These are phyloP conservation scores for Oryzias celebensis DNA, from an alignment of 2,113 vertebrate species.

Conservation along the genomic window DNA sequence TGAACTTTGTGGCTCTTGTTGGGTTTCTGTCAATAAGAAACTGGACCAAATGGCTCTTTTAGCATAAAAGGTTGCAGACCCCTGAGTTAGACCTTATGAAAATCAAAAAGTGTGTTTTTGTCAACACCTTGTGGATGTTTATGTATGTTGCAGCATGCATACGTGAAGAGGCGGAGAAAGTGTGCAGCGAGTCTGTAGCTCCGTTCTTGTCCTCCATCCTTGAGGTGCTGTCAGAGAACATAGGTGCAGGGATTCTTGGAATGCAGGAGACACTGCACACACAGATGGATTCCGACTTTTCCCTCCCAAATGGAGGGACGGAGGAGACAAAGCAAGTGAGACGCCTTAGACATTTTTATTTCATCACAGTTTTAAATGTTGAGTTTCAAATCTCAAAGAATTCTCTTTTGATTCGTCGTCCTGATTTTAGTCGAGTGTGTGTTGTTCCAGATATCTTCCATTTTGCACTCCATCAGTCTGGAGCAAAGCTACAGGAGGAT, in stretches of 20 bases:
- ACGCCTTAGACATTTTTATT: neutral
- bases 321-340: slow-evolving; percentile 80
- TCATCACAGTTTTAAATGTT: too few species aligned
- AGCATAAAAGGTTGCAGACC: too few species aligned
- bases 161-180: slow-evolving; percentile 77
- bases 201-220: slow-evolving; percentile 87
- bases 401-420: neutral
- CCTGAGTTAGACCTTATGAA: too few species aligned
- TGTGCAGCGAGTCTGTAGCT: slow-evolving; percentile 79
- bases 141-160: slow-evolving; percentile 73
- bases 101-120: too few species aligned
- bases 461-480: slow-evolving; percentile 40
- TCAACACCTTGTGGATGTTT: neutral
- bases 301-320: slow-evolving; percentile 69
- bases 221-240: slow-evolving; percentile 85
- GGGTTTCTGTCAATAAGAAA: too few species aligned
- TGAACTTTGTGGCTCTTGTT: too few species aligned
- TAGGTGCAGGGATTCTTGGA: slow-evolving; percentile 83
- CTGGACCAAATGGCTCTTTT: too few species aligned
- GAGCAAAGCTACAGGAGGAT: slow-evolving; percentile 46
- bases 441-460: slow-evolving; percentile 28
- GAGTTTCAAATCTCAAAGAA: neutral
- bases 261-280: slow-evolving; percentile 81
- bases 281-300: slow-evolving; percentile 80
- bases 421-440: slow-evolving; percentile 8